A percentile compares a stretch with the other conserved stretches of the same genome.
Evolutionary conservation across 1,140 invertebrate species (phyloP).

Genomic region (Elymnias hypermnestra): DNA sequence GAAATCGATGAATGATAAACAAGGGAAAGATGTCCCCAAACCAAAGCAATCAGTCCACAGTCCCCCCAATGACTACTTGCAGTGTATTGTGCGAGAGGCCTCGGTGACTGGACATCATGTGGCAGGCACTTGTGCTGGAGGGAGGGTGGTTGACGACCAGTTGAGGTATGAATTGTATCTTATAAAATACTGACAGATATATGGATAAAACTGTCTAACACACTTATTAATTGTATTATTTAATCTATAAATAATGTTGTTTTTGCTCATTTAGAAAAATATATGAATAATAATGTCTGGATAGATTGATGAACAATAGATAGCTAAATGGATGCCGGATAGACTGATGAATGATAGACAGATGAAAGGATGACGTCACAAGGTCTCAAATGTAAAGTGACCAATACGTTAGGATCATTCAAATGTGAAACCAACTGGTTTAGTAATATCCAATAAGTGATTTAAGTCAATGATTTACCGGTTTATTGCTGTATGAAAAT

Average conservation of each 20-base stretch:
- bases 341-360: too few relatives aligned
- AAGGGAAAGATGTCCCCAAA: conserved; percentile 12
- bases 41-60: conserved; percentile 29
- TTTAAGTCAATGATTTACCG: neutral
- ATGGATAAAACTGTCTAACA: neutral
- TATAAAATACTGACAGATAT: neutral
- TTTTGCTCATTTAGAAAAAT: too few relatives aligned
- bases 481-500: neutral
- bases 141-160: conserved; percentile 77
- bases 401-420: too few relatives aligned
- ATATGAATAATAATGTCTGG: too few relatives aligned
- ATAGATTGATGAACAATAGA: too few relatives aligned
- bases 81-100: conserved; percentile 80
- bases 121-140: conserved; percentile 82
- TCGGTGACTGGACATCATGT: conserved; percentile 83
- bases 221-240: too few relatives aligned
- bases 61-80: conserved; percentile 78
- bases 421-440: too few relatives aligned
- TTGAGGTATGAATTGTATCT: conserved; percentile 65
- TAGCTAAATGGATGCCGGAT: too few relatives aligned
- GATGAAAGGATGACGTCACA: too few relatives aligned
- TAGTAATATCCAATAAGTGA: too few relatives aligned
- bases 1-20: neutral
- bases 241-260: too few relatives aligned
- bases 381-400: too few relatives aligned